These are phyloP conservation scores for Rhipidura dahli DNA, from an alignment of 2,113 vertebrate genomes.

Conservation along the genomic window DNA sequence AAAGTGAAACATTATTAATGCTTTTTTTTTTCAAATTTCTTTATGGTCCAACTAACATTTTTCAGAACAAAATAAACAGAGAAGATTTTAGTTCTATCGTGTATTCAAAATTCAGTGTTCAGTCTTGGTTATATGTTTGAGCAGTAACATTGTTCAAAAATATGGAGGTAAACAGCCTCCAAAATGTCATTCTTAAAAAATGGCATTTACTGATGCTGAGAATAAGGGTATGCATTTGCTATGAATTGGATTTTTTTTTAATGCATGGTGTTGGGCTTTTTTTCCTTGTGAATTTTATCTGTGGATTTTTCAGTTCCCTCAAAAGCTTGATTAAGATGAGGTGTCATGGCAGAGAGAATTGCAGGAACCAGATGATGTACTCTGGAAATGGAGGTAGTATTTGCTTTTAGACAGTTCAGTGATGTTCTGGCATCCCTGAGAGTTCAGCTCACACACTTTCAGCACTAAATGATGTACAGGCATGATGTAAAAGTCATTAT, in stretches of 20 bases:
- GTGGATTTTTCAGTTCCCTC: neutral
- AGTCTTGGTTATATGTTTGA: neutral
- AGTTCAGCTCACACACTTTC: neutral
- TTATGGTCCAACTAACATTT: neutral
- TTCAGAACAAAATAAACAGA: neutral
- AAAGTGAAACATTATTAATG: neutral
- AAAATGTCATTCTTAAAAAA: neutral
- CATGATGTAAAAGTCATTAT: neutral
- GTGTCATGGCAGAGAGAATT: neutral
- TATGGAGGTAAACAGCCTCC: neutral
- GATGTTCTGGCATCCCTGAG: neutral
- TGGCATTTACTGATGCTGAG: neutral
- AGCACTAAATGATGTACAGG: neutral
- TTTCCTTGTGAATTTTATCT: neutral
- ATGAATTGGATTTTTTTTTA: neutral
- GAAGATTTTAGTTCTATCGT: neutral
- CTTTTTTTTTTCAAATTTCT: neutral
- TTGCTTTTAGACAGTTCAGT: neutral
- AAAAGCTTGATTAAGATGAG: neutral
- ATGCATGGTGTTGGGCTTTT: fast-evolving
- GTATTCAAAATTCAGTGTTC: neutral
- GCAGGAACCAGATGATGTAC: neutral
- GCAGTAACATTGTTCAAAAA: neutral
- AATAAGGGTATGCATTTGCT: neutral
- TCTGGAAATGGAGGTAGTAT: neutral